Percentiles rank a stretch among this genome's conserved stretches.
Conservation (phyloP, 2,113 vertebrate genomes). For the Cardinalis cardinalis region DNA sequence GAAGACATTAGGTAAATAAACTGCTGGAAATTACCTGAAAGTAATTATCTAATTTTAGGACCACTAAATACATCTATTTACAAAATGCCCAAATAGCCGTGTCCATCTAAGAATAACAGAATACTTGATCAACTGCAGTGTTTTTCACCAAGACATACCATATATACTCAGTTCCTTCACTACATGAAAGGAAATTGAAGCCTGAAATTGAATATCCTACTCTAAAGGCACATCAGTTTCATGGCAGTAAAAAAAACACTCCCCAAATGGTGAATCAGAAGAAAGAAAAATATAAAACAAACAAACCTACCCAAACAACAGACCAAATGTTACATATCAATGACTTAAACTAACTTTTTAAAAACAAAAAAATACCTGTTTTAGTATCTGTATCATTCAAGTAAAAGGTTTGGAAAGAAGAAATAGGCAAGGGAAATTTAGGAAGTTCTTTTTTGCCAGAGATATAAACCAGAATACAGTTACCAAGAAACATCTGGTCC, state of each 20-base stretch:
- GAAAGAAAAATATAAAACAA: background rate
- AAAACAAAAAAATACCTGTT: background rate
- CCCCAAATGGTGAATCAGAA: background rate
- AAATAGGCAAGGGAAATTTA: background rate
- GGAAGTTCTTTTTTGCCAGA: slow-evolving; percentile 19
- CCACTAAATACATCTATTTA: slow-evolving; percentile 40
- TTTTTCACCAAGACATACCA: background rate
- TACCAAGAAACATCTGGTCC: slow-evolving; percentile 37
- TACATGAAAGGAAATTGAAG: slow-evolving; percentile 39
- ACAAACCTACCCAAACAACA: background rate
- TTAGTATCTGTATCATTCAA: background rate
- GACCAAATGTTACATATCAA: background rate
- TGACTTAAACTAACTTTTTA: background rate
- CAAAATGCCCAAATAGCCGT: slow-evolving; percentile 11
- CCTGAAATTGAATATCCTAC: background rate
- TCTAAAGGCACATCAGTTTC: slow-evolving; percentile 11
- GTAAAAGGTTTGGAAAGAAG: background rate
- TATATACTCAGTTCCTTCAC: slow-evolving; percentile 1
- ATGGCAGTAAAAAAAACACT: background rate
- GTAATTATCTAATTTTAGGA: slow-evolving; percentile 48
- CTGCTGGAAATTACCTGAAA: slow-evolving; percentile 52
- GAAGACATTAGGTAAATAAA: slow-evolving; percentile 60
- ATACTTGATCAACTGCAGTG: slow-evolving; percentile 5
- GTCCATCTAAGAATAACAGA: slow-evolving; percentile 21
- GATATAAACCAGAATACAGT: slow-evolving; percentile 18